These are phyloP conservation scores for Rhinichthys osculus DNA, from an alignment of 2,797 vertebrate genomes.

Conservation along the genomic window DNA sequence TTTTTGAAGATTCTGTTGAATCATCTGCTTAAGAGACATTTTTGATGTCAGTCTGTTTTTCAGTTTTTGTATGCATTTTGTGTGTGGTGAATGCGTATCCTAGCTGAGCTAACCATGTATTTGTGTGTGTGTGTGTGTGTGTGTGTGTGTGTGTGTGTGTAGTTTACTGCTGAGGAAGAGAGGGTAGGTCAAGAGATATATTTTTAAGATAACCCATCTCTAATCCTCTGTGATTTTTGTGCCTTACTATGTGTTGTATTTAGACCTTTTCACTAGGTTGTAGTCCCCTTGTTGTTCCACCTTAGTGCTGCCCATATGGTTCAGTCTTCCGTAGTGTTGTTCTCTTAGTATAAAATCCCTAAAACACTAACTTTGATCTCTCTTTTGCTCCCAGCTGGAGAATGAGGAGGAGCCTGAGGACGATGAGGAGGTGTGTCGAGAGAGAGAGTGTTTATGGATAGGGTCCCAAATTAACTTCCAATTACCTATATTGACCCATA, in stretches of 20 bases:
- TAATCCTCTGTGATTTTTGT: conserved; percentile 16
- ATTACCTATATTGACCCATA: not conserved
- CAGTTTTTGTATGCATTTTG: conserved; percentile 8
- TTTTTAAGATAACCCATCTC: not conserved
- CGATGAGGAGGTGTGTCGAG: conserved; percentile 76
- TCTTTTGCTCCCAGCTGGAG: conserved; percentile 72
- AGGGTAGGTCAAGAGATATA: conserved; percentile 72
- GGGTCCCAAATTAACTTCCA: not conserved
- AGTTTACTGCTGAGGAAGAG: conserved; percentile 79
- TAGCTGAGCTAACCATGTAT: conserved; percentile 7
- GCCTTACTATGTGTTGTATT: conserved; percentile 13
- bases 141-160: conserved; percentile 48
- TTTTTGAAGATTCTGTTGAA: conserved; percentile 20
- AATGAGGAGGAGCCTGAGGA: conserved; percentile 79
- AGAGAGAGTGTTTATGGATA: not conserved
- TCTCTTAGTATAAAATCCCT: not conserved
- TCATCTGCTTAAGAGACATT: conserved; percentile 2
- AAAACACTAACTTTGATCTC: not conserved
- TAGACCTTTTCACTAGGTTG: conserved; percentile 3
- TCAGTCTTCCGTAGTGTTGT: not conserved
- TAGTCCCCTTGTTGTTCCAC: not conserved
- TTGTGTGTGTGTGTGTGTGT: not conserved
- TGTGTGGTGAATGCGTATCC: conserved; percentile 24
- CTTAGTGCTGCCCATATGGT: not conserved
- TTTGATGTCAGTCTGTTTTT: not conserved